Percentiles rank a stretch among this genome's conserved stretches.
These are phyloP conservation scores for Scolopax bukidnonensis DNA, from an alignment of 2,797 vertebrate genomes.

Conservation along the genomic window DNA sequence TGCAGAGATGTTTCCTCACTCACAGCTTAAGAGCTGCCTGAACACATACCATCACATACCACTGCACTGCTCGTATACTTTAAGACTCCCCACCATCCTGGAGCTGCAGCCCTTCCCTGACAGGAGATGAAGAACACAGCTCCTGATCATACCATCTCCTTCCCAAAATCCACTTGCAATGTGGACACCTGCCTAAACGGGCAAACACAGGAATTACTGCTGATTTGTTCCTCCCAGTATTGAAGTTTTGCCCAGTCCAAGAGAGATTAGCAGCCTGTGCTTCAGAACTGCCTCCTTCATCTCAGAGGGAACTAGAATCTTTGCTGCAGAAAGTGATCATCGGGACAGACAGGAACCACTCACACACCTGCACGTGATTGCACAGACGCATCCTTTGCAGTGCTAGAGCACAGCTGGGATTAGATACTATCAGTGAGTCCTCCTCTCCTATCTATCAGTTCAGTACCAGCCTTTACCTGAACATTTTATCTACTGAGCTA, in stretches of 20 bases:
- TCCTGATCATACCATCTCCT: neutral
- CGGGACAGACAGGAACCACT: neutral
- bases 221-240: neutral
- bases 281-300: neutral
- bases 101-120: neutral
- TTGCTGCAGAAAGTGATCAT: neutral
- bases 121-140: neutral
- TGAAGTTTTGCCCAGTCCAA: neutral
- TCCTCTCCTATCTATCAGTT: neutral
- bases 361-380: neutral
- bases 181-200: neutral
- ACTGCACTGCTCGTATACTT: neutral
- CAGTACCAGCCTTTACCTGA: neutral
- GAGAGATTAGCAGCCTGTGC: neutral
- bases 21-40: neutral
- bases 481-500: neutral
- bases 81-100: neutral
- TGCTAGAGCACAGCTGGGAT: neutral
- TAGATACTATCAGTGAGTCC: neutral
- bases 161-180: fast-evolving
- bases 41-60: neutral
- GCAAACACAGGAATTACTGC: neutral
- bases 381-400: neutral
- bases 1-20: neutral
- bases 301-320: neutral